These are phyloP conservation scores for Sphinx pinastri DNA, from an alignment of 2,888 invertebrate genomes.

Conservation along the genomic window DNA sequence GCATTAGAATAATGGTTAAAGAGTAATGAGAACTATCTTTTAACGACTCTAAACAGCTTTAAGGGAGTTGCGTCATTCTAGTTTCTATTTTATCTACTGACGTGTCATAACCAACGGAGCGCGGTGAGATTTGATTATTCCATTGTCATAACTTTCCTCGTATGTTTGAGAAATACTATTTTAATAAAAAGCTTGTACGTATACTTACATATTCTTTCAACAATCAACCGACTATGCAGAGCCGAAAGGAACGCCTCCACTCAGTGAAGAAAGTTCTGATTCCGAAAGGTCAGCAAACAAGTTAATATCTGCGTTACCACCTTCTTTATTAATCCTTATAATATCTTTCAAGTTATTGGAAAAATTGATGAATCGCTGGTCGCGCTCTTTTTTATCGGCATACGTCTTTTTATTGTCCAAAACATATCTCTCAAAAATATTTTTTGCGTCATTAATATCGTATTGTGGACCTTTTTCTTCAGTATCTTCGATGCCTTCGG, in stretches of 20 bases:
- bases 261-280: slow-evolving; percentile 41
- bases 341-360: slow-evolving; percentile 58
- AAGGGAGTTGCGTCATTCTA: too few species aligned
- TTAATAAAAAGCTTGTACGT: too few species aligned
- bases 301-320: slow-evolving; percentile 54
- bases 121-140: too few species aligned
- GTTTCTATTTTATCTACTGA: too few species aligned
- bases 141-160: too few species aligned
- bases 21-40: too few species aligned
- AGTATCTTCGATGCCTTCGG: slow-evolving; percentile 24
- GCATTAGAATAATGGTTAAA: too few species aligned
- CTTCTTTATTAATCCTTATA: slow-evolving; percentile 55
- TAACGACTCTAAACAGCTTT: too few species aligned
- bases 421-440: slow-evolving; percentile 56
- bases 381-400: slow-evolving; percentile 48
- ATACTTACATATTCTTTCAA: too few species aligned
- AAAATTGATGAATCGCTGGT: slow-evolving; percentile 56
- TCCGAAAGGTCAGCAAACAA: slow-evolving; percentile 57
- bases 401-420: slow-evolving; percentile 58
- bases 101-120: too few species aligned
- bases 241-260: slow-evolving; percentile 28
- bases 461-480: slow-evolving; percentile 42
- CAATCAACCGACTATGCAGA: too few species aligned
- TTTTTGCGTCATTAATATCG: slow-evolving; percentile 56
- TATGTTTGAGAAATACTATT: too few species aligned